These are phyloP conservation scores for Drosophila macrospina DNA, from an alignment of 2,888 invertebrate species.

Conservation along the genomic window DNA sequence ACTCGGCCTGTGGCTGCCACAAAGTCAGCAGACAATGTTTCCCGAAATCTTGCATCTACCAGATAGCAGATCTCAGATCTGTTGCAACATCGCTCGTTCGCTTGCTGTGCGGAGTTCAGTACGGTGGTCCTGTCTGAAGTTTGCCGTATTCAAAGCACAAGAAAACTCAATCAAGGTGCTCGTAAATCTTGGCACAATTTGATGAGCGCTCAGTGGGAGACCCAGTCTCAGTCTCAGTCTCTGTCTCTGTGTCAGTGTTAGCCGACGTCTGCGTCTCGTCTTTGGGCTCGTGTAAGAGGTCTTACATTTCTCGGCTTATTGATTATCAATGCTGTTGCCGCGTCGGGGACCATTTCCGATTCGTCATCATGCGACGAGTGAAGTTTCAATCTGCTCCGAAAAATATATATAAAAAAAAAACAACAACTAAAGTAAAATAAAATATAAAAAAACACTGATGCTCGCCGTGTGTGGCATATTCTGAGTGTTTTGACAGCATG, in stretches of 20 bases:
- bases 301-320: conserved; percentile 75
- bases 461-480: conserved; percentile 72
- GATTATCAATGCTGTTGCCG: conserved; percentile 70
- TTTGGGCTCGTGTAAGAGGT: conserved; percentile 58
- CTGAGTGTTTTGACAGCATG: conserved; percentile 74
- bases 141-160: conserved; percentile 81
- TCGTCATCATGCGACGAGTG: conserved; percentile 75
- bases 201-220: conserved; percentile 79
- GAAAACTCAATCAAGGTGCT: conserved; percentile 80
- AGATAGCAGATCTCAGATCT: conserved; percentile 18
- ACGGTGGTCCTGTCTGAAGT: conserved; percentile 79
- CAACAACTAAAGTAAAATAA: conserved; percentile 35
- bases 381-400: conserved; percentile 66
- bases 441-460: conserved; percentile 33
- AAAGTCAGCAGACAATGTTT: conserved; percentile 33
- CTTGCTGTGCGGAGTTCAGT: conserved; percentile 31
- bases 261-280: neutral
- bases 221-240: conserved; percentile 8
- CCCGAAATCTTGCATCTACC: conserved; percentile 38
- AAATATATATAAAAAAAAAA: conserved; percentile 26
- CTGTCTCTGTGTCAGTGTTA: neutral
- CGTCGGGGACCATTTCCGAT: conserved; percentile 74
- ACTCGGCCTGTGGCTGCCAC: conserved; percentile 7
- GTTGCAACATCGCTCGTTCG: conserved; percentile 18
- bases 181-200: conserved; percentile 80